These are phyloP conservation scores for Peromyscus nudipes DNA, from an alignment of 2,797 vertebrate genomes.

Conservation along the genomic window DNA sequence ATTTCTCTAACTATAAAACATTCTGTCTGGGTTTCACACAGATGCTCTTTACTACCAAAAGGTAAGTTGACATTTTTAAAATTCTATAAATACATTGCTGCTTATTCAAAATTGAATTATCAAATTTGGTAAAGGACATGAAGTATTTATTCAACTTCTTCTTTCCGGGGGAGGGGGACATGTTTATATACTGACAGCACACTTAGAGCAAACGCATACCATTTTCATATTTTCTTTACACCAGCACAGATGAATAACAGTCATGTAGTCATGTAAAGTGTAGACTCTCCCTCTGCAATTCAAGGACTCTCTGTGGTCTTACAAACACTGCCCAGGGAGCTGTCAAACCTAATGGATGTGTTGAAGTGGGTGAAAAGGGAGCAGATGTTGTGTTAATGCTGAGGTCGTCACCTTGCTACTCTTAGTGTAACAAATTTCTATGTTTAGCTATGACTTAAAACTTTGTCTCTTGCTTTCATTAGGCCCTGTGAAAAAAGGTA, in stretches of 20 bases:
- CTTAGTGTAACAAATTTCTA: conserved; percentile 44
- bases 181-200: conserved; percentile 37
- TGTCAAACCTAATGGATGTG: conserved; percentile 14
- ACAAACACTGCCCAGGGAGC: background rate
- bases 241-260: conserved; percentile 13
- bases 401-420: conserved; percentile 24
- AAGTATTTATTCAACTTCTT: conserved; percentile 31
- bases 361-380: background rate
- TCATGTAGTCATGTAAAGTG: background rate
- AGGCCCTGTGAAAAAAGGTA: conserved; percentile 96
- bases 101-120: conserved; percentile 56
- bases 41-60: conserved; percentile 47
- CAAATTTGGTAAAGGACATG: conserved; percentile 13
- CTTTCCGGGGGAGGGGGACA: background rate
- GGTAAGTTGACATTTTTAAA: conserved; percentile 62
- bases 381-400: conserved; percentile 11
- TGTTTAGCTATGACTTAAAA: conserved; percentile 62
- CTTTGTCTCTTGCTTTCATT: conserved; percentile 80
- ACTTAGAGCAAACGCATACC: background rate
- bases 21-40: background rate
- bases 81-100: background rate
- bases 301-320: conserved; percentile 10
- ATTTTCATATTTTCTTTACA: conserved; percentile 51
- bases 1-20: conserved; percentile 38
- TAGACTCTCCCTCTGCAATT: background rate